A percentile compares a stretch with the other conserved stretches of the same genome.
Conservation (phyloP, 2,888 invertebrate species). For the Eupithecia vulgata region DNA sequence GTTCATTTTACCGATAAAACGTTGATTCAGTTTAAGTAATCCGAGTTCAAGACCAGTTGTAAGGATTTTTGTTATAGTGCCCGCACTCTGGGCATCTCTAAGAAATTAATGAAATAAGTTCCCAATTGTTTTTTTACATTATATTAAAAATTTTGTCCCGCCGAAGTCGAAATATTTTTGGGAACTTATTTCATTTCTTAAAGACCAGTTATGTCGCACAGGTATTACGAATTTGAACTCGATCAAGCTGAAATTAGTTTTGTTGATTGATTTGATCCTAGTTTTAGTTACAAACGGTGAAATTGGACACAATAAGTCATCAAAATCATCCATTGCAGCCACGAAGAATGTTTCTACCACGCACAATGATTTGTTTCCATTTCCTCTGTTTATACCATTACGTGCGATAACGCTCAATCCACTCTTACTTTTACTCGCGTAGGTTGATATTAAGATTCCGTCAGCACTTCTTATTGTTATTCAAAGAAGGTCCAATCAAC, state of each 20-base stretch:
- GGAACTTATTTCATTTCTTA: too few relatives aligned
- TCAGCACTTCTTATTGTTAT: conserved; percentile 38
- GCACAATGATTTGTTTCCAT: neutral
- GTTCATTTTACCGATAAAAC: too few relatives aligned
- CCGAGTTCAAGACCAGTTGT: too few relatives aligned
- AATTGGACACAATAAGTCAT: neutral
- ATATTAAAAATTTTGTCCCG: too few relatives aligned
- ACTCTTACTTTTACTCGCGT: conserved; percentile 44
- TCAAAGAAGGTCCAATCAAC: conserved; percentile 44
- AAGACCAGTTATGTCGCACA: neutral
- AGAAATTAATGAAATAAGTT: too few relatives aligned
- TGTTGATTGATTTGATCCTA: too few relatives aligned
- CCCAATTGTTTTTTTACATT: too few relatives aligned
- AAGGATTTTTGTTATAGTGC: too few relatives aligned
- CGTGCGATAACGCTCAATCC: conserved; percentile 28
- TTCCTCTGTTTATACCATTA: conserved; percentile 2
- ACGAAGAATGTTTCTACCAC: neutral
- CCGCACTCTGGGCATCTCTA: too few relatives aligned
- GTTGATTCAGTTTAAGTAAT: neutral
- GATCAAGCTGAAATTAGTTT: neutral
- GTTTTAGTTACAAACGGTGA: too few relatives aligned
- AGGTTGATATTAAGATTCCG: conserved; percentile 42
- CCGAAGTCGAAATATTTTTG: too few relatives aligned
- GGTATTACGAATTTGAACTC: neutral
- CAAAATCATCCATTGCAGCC: neutral